phyloP scores from a whole-genome alignment of 2,797 vertebrate genomes.

The Sebastes trivittatus region DNA sequence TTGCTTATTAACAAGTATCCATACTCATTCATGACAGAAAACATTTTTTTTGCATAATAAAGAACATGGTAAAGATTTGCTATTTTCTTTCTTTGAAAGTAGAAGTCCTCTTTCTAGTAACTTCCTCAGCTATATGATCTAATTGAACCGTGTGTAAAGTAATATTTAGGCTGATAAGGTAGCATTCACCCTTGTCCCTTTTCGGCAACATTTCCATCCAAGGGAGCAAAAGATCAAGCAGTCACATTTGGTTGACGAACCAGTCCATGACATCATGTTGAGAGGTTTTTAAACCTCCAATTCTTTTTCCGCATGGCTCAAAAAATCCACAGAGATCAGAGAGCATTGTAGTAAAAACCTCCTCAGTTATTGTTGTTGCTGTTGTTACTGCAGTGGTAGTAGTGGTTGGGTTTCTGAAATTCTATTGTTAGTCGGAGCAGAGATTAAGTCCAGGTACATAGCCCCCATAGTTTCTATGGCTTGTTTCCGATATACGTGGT shows the following conservation, averaged over 20 bases:
- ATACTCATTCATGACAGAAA: conserved; percentile 51
- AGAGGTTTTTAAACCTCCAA: conserved; percentile 54
- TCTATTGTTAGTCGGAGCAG: conserved; percentile 39
- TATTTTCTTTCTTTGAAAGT: conserved; percentile 33
- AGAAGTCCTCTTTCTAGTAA: conserved; percentile 16
- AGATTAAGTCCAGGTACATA: conserved; percentile 47
- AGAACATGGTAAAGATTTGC: conserved; percentile 49
- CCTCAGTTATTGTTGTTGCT: conserved; percentile 21
- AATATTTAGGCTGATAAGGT: conserved; percentile 51
- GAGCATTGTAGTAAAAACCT: conserved; percentile 28
- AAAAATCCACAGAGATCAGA: conserved; percentile 65
- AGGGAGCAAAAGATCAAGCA: conserved; percentile 49
- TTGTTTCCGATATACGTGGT: conserved; percentile 75
- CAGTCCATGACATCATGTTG: conserved; percentile 81
- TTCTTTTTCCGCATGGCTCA: conserved; percentile 70
- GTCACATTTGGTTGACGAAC: conserved; percentile 61
- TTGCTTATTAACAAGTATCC: neutral
- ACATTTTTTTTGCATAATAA: conserved; percentile 76
- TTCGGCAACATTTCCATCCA: conserved; percentile 46
- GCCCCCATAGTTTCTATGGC: conserved; percentile 75
- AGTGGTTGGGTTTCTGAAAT: conserved; percentile 45
- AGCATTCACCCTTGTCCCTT: conserved; percentile 49
- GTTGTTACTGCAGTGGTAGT: conserved; percentile 30
- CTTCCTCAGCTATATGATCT: conserved; percentile 5
- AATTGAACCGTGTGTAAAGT: conserved; percentile 68